Evolutionary conservation across 2,888 invertebrate species (phyloP).

Genomic region (Fissipunctia ypsillon): DNA sequence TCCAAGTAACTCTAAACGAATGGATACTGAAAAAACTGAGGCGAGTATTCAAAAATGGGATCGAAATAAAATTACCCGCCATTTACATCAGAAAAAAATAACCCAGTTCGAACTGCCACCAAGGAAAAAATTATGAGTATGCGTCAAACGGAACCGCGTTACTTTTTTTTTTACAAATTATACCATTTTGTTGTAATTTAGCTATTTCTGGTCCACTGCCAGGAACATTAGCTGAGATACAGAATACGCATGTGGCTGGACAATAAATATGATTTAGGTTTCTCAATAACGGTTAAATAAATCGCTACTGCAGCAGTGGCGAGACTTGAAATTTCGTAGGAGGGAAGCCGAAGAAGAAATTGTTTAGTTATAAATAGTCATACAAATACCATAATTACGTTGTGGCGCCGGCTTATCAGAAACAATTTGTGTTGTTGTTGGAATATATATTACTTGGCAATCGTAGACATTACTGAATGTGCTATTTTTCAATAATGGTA

Average conservation of each 20-base stretch:
- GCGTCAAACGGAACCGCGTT: constrained; percentile 56
- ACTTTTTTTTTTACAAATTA: constrained; percentile 61
- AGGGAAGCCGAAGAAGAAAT: no score
- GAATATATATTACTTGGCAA: no score
- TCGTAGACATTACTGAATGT: no score
- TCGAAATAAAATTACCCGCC: constrained; percentile 36
- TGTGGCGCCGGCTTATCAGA: no score
- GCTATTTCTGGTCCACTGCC: constrained; percentile 67
- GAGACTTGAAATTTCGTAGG: no score
- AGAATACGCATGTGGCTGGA: constrained; percentile 58
- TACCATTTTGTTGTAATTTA: constrained; percentile 64
- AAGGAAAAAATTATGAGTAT: constrained; percentile 44
- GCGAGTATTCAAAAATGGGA: constrained; percentile 24
- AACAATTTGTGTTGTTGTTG: no score
- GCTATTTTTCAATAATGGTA: no score
- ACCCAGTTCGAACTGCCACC: constrained; percentile 2
- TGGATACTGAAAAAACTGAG: background rate
- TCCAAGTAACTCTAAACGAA: background rate
- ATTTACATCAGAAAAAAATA: constrained; percentile 30
- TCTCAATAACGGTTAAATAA: constrained; percentile 59
- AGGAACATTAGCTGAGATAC: constrained; percentile 64
- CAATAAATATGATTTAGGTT: constrained; percentile 68
- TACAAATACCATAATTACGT: no score
- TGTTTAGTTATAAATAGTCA: no score
- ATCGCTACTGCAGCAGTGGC: constrained; percentile 59